phyloP scores from a whole-genome alignment of 2,797 vertebrate species.

The Chromobotia macracanthus region DNA sequence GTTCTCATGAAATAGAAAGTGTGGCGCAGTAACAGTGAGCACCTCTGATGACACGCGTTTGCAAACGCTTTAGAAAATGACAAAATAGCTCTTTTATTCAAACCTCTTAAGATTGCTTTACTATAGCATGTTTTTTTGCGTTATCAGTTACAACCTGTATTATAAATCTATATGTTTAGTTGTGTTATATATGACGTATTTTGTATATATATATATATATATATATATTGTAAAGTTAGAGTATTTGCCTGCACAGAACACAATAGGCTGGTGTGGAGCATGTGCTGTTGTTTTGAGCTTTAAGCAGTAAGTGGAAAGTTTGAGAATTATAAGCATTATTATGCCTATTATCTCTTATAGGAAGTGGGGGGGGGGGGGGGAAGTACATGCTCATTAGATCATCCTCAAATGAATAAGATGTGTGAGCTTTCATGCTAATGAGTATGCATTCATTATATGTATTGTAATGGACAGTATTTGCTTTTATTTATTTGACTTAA shows the following conservation, averaged over 20 bases:
- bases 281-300: background rate
- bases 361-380: too few relatives aligned
- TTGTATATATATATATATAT: too few relatives aligned
- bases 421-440: background rate
- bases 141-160: background rate
- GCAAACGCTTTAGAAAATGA: too few relatives aligned
- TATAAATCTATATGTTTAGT: background rate
- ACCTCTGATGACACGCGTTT: slow-evolving; percentile 20
- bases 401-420: background rate
- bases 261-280: slow-evolving; percentile 11
- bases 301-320: slow-evolving; percentile 12
- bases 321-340: background rate
- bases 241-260: background rate
- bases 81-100: too few relatives aligned
- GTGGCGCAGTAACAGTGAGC: slow-evolving; percentile 48
- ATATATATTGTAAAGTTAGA: background rate
- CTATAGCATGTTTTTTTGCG: background rate
- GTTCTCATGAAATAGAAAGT: slow-evolving; percentile 54
- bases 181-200: background rate
- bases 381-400: slow-evolving; percentile 9
- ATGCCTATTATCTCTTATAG: background rate
- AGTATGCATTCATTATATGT: background rate
- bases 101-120: too few relatives aligned
- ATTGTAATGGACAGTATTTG: background rate
- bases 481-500: background rate